phyloP scores from a whole-genome alignment of 2,797 vertebrate species.

The Otolemur crassicaudatus region DNA sequence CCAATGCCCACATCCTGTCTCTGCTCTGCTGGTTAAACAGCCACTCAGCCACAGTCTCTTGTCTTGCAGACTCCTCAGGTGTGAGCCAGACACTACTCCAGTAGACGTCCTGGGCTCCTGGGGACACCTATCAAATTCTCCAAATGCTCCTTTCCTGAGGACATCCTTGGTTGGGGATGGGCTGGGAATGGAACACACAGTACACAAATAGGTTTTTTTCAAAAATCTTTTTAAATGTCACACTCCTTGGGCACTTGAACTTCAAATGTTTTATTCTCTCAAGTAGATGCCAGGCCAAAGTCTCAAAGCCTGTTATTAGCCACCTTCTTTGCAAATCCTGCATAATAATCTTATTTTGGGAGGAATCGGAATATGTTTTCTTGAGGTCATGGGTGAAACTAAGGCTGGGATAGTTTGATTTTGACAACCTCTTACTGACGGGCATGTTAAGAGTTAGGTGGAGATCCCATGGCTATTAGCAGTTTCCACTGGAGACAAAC shows the following conservation, averaged over 20 bases:
- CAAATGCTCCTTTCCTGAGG: not conserved
- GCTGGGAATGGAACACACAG: not conserved
- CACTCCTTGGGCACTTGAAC: not conserved
- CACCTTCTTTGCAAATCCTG: not conserved
- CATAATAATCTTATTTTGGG: not conserved
- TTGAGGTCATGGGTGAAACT: not conserved
- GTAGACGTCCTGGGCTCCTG: not conserved
- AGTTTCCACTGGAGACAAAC: not conserved
- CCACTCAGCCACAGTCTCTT: not conserved
- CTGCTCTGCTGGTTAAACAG: not conserved
- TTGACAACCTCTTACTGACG: not conserved
- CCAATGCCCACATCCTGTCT: rapidly evolving
- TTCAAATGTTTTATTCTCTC: not conserved
- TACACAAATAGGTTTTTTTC: not conserved
- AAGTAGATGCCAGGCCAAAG: not conserved
- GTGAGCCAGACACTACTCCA: not conserved
- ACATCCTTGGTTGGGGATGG: too few relatives aligned
- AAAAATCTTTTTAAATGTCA: not conserved
- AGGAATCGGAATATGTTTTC: not conserved
- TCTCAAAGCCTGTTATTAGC: not conserved
- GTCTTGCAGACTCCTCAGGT: not conserved
- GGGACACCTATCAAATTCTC: not conserved
- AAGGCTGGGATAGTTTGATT: not conserved
- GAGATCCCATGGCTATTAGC: not conserved
- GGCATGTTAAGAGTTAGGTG: not conserved